Evolutionary conservation across 2,888 invertebrate genomes (phyloP).

Genomic region (Aspidapion aeneum): DNA sequence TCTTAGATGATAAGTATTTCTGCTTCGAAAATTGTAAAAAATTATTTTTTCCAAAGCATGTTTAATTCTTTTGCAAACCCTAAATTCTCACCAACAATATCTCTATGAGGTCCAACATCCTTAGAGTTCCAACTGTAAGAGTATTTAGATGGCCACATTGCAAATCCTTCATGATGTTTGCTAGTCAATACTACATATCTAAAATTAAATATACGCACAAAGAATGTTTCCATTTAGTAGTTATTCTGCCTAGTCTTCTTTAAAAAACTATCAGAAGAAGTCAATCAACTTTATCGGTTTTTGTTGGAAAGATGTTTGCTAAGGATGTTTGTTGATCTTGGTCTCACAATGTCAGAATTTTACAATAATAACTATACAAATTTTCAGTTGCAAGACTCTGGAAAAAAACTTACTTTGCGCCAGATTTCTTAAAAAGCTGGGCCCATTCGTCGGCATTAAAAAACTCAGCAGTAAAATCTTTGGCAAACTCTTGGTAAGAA

Average conservation of each 20-base stretch:
- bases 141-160: conserved; percentile 73
- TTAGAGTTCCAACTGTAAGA: conserved; percentile 81
- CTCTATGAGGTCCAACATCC: conserved; percentile 33
- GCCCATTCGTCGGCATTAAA: conserved; percentile 85
- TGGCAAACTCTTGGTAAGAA: conserved; percentile 89
- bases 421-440: conserved; percentile 73
- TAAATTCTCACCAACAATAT: conserved; percentile 34
- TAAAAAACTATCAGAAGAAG: no score
- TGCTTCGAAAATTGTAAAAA: no score
- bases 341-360: no score
- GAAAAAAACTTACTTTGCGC: conserved; percentile 67
- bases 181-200: conserved; percentile 75
- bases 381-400: no score
- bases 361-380: no score
- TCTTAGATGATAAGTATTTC: no score
- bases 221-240: not conserved
- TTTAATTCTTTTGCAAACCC: conserved; percentile 2
- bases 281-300: no score
- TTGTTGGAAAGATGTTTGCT: no score
- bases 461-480: conserved; percentile 84
- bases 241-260: not conserved
- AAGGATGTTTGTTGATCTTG: no score
- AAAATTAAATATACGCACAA: no score
- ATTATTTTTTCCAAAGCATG: conserved; percentile 32
- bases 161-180: conserved; percentile 85